Percentiles rank a stretch among this genome's conserved stretches.
These are phyloP conservation scores for Hylaeus volcanicus DNA, from an alignment of 1,140 invertebrate species.

Conservation along the genomic window DNA sequence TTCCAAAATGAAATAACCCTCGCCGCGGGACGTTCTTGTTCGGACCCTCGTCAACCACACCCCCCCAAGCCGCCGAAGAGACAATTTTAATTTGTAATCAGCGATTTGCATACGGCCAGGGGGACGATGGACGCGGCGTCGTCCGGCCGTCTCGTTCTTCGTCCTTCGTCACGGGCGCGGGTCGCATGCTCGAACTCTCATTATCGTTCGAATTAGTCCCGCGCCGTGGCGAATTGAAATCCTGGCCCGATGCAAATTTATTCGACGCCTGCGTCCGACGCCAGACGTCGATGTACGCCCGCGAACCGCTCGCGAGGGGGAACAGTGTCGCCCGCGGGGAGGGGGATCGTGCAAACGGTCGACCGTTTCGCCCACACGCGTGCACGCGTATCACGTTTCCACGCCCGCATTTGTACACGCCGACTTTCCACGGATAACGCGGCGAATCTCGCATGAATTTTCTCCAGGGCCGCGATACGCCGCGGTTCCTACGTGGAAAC, in stretches of 20 bases:
- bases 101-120: slow-evolving; percentile 52
- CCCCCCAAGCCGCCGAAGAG: background rate
- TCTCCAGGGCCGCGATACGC: slow-evolving; percentile 26
- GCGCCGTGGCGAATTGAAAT: slow-evolving; percentile 43
- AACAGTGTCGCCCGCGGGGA: background rate
- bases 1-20: slow-evolving; percentile 58
- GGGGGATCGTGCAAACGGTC: slow-evolving; percentile 4
- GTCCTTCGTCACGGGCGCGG: background rate
- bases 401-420: slow-evolving; percentile 55
- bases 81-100: slow-evolving; percentile 67
- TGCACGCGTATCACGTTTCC: slow-evolving; percentile 51
- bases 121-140: background rate
- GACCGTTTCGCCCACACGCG: slow-evolving; percentile 29
- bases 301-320: background rate
- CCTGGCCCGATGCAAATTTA: slow-evolving; percentile 51
- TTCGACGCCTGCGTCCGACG: slow-evolving; percentile 18
- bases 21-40: background rate
- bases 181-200: slow-evolving; percentile 14
- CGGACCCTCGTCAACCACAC: slow-evolving; percentile 13
- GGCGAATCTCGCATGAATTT: background rate
- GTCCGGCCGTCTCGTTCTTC: background rate
- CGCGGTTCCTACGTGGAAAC: background rate
- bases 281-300: background rate
- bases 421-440: slow-evolving; percentile 3
- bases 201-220: slow-evolving; percentile 50